A percentile compares a stretch with the other conserved stretches of the same genome.
These are phyloP conservation scores for Umimayanthus chanpuru DNA, from an alignment of 92 coral and sea anemone genomes.

Conservation along the genomic window DNA sequence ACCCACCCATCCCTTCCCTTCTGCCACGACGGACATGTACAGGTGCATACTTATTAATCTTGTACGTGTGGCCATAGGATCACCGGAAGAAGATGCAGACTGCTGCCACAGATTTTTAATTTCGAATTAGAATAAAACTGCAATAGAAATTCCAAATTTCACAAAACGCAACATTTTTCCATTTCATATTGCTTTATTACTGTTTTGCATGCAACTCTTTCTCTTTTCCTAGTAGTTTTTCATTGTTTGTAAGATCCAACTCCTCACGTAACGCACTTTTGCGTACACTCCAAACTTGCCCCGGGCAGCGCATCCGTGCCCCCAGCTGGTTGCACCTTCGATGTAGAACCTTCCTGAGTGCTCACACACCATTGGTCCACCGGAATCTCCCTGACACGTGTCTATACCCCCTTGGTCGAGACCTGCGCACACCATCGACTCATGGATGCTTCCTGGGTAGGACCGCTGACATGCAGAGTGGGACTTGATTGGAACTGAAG, in stretches of 20 bases:
- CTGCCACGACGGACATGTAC: too few species aligned
- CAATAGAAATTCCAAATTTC: too few species aligned
- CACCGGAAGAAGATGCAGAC: too few species aligned
- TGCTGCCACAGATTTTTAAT: too few species aligned
- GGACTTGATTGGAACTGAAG: slow-evolving; percentile 20
- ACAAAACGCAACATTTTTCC: too few species aligned
- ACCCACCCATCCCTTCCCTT: too few species aligned
- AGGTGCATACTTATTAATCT: too few species aligned
- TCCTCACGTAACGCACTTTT: not conserved
- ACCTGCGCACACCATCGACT: slow-evolving; percentile 29
- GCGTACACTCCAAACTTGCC: slow-evolving; percentile 23
- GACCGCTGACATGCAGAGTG: slow-evolving; percentile 28
- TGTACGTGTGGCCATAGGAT: too few species aligned
- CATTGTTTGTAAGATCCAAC: not conserved
- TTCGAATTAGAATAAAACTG: too few species aligned
- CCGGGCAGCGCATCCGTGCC: slow-evolving; percentile 4
- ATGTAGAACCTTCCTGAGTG: slow-evolving; percentile 18
- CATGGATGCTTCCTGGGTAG: slow-evolving; percentile 8
- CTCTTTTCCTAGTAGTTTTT: not conserved
- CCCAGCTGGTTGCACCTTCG: slow-evolving; percentile 25
- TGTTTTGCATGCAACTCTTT: too few species aligned
- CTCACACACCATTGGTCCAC: slow-evolving; percentile 34
- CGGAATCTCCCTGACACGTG: slow-evolving; percentile 23
- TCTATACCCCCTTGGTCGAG: slow-evolving; percentile 21
- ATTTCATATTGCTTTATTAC: too few species aligned